Percentiles rank a stretch among this genome's conserved stretches.
These are phyloP conservation scores for Tyto alba DNA, from an alignment of 2,113 vertebrate genomes.

Conservation along the genomic window DNA sequence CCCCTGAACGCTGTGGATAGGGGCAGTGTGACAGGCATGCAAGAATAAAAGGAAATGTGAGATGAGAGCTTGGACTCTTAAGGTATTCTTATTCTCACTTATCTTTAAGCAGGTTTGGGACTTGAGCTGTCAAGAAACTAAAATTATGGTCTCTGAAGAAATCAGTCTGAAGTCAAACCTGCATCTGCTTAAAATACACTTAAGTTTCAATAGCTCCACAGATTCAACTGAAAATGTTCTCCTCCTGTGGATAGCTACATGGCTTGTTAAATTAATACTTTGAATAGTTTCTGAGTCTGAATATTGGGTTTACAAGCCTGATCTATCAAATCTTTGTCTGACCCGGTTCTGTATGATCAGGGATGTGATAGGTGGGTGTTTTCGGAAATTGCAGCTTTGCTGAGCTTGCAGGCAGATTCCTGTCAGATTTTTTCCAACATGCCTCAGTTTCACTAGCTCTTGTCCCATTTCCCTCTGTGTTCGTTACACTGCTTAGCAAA, in stretches of 20 bases:
- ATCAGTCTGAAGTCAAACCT: neutral
- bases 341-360: neutral
- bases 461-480: neutral
- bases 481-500: neutral
- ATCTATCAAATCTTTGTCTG: neutral
- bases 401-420: neutral
- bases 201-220: neutral
- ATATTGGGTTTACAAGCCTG: neutral
- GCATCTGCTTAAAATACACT: neutral
- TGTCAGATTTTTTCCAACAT: neutral
- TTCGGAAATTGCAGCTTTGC: neutral
- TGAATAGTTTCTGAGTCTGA: neutral
- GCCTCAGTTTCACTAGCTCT: neutral
- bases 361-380: neutral
- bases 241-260: neutral
- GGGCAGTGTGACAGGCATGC: rapidly evolving
- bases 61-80: neutral
- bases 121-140: neutral
- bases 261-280: neutral
- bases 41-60: neutral
- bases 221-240: neutral
- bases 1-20: neutral
- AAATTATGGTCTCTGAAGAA: neutral
- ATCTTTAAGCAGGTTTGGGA: neutral
- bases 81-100: neutral